A percentile compares a stretch with the other conserved stretches of the same genome.
These are phyloP conservation scores for Lepidothrix coronata DNA, from an alignment of 2,113 vertebrate species.

Conservation along the genomic window DNA sequence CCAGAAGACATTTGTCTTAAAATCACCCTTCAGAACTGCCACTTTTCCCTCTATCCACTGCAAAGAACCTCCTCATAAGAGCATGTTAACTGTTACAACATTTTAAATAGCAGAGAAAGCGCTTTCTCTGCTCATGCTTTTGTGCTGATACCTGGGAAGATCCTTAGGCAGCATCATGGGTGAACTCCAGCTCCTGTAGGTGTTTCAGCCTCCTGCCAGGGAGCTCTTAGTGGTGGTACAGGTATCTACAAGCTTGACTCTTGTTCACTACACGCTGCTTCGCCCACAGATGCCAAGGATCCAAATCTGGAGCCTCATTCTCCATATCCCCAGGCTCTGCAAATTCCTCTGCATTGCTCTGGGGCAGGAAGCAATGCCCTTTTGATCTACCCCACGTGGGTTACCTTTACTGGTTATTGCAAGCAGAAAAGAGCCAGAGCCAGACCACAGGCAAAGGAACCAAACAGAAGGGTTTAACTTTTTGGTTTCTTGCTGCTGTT, in stretches of 20 bases:
- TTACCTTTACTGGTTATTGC: not conserved
- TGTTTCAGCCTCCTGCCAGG: not conserved
- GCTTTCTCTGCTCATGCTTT: not conserved
- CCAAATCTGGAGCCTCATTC: not conserved
- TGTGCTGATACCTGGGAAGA: not conserved
- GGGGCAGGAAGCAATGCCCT: not conserved
- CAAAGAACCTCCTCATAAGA: not conserved
- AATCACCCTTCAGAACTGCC: not conserved
- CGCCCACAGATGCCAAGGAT: not conserved
- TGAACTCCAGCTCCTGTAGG: not conserved
- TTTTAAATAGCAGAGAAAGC: not conserved
- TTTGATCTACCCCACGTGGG: accelerated
- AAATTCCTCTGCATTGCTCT: not conserved
- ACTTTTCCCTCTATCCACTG: not conserved
- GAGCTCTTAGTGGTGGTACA: not conserved
- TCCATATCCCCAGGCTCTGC: not conserved
- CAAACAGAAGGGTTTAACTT: not conserved
- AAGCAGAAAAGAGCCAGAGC: not conserved
- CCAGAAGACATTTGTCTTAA: not conserved
- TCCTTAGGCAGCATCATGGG: not conserved
- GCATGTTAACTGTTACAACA: accelerated
- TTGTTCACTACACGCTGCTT: not conserved
- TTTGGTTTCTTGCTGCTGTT: not conserved
- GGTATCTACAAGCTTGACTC: not conserved
- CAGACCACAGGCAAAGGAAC: not conserved